Conservation (phyloP, 2,797 vertebrate genomes). For the Phalloptychus januarius region DNA sequence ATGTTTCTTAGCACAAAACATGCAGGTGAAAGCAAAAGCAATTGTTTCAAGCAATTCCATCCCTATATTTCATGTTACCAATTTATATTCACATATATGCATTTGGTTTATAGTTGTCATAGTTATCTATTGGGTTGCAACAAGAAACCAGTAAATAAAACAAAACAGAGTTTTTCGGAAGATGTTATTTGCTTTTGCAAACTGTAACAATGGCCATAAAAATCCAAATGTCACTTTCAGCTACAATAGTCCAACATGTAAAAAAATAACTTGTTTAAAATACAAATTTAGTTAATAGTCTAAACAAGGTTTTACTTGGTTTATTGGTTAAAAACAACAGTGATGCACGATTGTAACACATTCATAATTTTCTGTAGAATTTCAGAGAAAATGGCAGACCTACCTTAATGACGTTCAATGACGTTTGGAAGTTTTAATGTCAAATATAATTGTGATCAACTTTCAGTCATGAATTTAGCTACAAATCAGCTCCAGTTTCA, state of each 20-base stretch:
- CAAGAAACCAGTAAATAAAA: neutral
- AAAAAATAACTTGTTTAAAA: neutral
- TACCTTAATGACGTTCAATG: neutral
- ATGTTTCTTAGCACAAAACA: neutral
- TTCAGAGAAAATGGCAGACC: neutral
- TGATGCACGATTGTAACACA: neutral
- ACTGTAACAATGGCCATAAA: neutral
- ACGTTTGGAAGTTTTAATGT: neutral
- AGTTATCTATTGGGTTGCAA: neutral
- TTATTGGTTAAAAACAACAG: neutral
- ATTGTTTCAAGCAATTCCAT: neutral
- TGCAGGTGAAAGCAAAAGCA: neutral
- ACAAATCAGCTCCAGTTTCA: neutral
- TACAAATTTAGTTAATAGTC: neutral
- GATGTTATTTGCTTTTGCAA: neutral
- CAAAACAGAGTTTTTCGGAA: neutral
- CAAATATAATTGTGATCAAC: neutral
- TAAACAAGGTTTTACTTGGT: neutral
- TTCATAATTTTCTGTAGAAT: neutral
- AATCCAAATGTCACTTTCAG: neutral
- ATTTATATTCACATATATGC: neutral
- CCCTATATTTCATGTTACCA: neutral
- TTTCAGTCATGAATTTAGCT: neutral
- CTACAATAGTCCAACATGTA: neutral
- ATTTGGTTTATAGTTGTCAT: neutral